phyloP scores from a whole-genome alignment of 1,140 invertebrate species.

The Drosophila obscura region DNA sequence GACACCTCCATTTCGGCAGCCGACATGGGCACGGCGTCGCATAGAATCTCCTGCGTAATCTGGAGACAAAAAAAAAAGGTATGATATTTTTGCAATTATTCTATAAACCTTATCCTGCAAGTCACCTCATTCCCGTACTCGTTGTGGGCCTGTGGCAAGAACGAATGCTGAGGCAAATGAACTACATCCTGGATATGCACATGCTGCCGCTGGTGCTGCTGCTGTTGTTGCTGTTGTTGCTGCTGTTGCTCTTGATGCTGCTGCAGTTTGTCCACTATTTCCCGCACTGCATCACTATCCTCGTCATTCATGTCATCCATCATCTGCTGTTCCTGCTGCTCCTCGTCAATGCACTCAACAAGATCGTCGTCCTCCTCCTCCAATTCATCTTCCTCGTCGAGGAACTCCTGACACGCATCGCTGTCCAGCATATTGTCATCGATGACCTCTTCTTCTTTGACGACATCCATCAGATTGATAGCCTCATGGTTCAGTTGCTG shows the following conservation, averaged over 20 bases:
- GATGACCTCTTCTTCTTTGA: constrained; percentile 62
- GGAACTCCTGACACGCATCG: constrained; percentile 67
- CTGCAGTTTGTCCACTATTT: constrained; percentile 75
- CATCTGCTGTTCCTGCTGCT: constrained; percentile 35
- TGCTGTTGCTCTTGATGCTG: constrained; percentile 71
- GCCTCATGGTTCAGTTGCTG: constrained; percentile 62
- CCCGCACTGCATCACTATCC: constrained; percentile 64
- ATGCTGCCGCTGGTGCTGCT: constrained; percentile 48
- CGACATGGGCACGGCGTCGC: constrained; percentile 79
- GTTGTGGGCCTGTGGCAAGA: constrained; percentile 62
- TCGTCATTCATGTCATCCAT: constrained; percentile 60
- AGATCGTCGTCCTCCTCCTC: constrained; percentile 62
- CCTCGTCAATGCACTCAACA: constrained; percentile 60
- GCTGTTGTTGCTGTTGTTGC: constrained; percentile 53
- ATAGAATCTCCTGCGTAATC: constrained; percentile 63
- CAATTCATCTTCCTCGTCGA: constrained; percentile 62
- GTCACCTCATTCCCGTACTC: constrained; percentile 68
- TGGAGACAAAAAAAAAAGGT: neutral
- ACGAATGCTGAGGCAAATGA: constrained; percentile 65
- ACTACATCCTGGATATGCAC: constrained; percentile 66
- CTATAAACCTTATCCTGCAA: neutral
- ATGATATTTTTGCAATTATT: neutral
- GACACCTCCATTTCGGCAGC: constrained; percentile 82
- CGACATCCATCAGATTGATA: constrained; percentile 74
- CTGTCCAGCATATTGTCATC: constrained; percentile 61